These are phyloP conservation scores for Dicentrarchus labrax DNA, from an alignment of 2,113 vertebrate species.

Conservation along the genomic window DNA sequence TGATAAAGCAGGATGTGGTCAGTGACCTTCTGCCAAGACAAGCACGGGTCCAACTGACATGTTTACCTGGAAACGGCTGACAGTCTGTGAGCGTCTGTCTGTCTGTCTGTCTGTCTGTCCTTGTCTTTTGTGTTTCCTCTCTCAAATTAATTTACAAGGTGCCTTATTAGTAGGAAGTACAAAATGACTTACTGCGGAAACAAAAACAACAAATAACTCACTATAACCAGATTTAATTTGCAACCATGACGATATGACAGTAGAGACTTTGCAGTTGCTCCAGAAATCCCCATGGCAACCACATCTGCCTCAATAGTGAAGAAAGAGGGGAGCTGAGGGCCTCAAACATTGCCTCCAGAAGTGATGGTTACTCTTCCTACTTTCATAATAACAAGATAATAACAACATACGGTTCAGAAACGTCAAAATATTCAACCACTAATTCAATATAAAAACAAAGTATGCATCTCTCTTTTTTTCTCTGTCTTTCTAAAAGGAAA, in stretches of 20 bases:
- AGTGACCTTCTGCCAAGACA: slow-evolving; percentile 71
- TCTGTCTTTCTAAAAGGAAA: slow-evolving; percentile 40
- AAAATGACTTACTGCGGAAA: slow-evolving; percentile 1
- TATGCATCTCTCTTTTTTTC: slow-evolving; percentile 1
- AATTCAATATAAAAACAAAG: slow-evolving; percentile 2
- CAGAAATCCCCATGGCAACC: slow-evolving; percentile 32
- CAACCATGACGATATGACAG: slow-evolving; percentile 32
- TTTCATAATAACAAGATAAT: neutral
- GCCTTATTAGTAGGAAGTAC: slow-evolving; percentile 28
- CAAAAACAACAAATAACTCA: slow-evolving; percentile 19
- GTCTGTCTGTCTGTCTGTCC: slow-evolving; percentile 9
- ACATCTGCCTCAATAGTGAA: neutral
- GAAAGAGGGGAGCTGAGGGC: neutral
- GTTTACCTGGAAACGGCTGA: slow-evolving; percentile 69
- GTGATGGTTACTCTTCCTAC: neutral
- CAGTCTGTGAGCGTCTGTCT: slow-evolving; percentile 33
- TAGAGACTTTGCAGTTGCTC: slow-evolving; percentile 12
- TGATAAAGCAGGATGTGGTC: slow-evolving; percentile 83
- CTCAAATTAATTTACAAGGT: neutral
- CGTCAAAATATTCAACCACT: neutral
- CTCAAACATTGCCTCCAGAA: neutral
- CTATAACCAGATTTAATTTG: slow-evolving; percentile 35
- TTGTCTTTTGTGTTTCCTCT: neutral
- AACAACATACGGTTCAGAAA: neutral
- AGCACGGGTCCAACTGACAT: slow-evolving; percentile 49